A percentile compares a stretch with the other conserved stretches of the same genome.
Evolutionary conservation across 53 echinoderm and acorn worm species (phyloP).

Genomic region (Echinometra lucunter): DNA sequence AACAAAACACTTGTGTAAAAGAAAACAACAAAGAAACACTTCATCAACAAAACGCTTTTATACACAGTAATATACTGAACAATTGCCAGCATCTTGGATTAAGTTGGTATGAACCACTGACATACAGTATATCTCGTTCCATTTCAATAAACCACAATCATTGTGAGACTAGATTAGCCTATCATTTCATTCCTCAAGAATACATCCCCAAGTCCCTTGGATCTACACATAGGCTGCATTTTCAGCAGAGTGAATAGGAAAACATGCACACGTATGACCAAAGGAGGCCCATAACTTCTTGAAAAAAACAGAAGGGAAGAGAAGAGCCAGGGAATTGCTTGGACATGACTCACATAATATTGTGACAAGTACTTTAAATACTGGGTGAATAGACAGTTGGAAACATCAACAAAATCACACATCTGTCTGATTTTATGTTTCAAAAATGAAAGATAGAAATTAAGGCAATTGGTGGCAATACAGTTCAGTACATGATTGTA

Average conservation of each 20-base stretch:
- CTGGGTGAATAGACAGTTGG: background rate
- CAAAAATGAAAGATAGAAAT: slow-evolving; percentile 62
- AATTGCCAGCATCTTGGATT: background rate
- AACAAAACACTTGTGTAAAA: background rate
- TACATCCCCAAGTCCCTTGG: background rate
- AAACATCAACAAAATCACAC: slow-evolving; percentile 30
- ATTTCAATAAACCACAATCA: background rate
- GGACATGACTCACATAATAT: background rate
- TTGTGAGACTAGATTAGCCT: background rate
- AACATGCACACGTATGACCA: background rate
- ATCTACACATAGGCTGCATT: background rate
- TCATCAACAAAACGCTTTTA: background rate
- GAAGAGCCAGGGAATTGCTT: background rate
- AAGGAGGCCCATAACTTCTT: background rate
- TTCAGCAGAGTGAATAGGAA: background rate
- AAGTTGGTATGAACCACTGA: too few relatives aligned
- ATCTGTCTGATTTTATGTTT: background rate
- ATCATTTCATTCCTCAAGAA: background rate
- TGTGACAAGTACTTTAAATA: background rate
- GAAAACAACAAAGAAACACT: background rate
- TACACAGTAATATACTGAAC: background rate
- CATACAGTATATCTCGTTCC: background rate
- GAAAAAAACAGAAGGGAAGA: background rate
- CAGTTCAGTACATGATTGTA: background rate
- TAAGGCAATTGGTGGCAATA: slow-evolving; percentile 55